phyloP scores from a whole-genome alignment of 2,113 vertebrate genomes.

The Ailurus styani region DNA sequence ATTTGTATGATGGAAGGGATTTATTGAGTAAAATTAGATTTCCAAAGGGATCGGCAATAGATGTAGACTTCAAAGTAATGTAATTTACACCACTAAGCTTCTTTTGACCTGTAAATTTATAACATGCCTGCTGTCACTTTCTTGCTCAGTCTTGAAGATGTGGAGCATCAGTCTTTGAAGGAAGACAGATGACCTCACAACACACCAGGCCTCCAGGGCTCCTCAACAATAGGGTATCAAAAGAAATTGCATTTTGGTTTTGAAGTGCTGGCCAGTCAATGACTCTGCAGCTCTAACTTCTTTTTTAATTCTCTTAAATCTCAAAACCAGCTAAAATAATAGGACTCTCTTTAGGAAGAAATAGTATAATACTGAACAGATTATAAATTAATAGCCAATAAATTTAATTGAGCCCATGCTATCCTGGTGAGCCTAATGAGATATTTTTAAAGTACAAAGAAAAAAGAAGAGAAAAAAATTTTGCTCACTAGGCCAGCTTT shows the following conservation, averaged over 20 bases:
- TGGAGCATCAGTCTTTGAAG: constrained; percentile 5
- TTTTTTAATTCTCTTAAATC: constrained; percentile 44
- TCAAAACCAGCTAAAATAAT: constrained; percentile 26
- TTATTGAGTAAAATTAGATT: constrained; percentile 48
- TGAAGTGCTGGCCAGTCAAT: constrained; percentile 14
- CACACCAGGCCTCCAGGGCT: background rate
- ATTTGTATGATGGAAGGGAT: background rate
- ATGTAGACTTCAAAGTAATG: constrained; percentile 27
- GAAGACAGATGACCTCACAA: background rate
- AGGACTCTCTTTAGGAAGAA: background rate
- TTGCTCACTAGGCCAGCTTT: background rate
- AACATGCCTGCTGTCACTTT: background rate
- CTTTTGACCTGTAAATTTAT: constrained; percentile 40
- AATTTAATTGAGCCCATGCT: constrained; percentile 41
- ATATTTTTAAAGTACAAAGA: constrained; percentile 5
- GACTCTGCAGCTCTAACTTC: background rate
- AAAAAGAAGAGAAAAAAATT: constrained; percentile 19
- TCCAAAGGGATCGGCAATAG: constrained; percentile 12
- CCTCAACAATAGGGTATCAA: background rate
- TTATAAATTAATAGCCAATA: constrained; percentile 67
- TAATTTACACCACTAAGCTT: background rate
- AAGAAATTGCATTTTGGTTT: constrained; percentile 45
- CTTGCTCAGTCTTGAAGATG: background rate
- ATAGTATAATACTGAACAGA: constrained; percentile 13
- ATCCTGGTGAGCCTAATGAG: background rate